phyloP scores from a whole-genome alignment of 2,888 invertebrate genomes.

The Pachliopta kotzebuea region DNA sequence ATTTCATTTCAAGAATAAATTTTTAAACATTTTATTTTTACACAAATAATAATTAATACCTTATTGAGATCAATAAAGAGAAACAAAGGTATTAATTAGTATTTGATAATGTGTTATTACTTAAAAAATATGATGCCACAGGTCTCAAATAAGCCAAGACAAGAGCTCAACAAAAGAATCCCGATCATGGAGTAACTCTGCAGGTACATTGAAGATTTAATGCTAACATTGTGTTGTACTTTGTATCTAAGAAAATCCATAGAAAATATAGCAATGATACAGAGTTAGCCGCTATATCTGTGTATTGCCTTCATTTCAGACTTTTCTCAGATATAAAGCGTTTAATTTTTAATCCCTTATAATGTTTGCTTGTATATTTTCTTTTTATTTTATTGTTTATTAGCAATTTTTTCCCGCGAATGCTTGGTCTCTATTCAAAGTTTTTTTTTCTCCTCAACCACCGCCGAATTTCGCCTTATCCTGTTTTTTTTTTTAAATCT shows the following conservation, averaged over 20 bases:
- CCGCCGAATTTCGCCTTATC: too few relatives aligned
- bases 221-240: conserved; percentile 34
- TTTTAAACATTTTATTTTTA: background rate
- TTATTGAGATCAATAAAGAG: background rate
- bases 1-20: background rate
- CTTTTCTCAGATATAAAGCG: conserved; percentile 25
- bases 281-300: background rate
- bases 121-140: conserved; percentile 52
- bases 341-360: background rate
- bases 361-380: background rate
- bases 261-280: background rate
- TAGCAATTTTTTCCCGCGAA: background rate
- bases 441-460: too few relatives aligned
- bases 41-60: background rate
- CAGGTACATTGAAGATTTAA: conserved; percentile 61
- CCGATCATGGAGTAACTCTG: conserved; percentile 62
- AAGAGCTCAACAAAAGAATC: conserved; percentile 63
- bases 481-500: too few relatives aligned
- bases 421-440: too few relatives aligned
- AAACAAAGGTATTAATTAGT: background rate
- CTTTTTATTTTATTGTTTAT: background rate
- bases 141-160: conserved; percentile 74
- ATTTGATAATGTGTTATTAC: conserved; percentile 43
- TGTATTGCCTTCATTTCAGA: background rate
- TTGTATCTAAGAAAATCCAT: conserved; percentile 39